A percentile compares a stretch with the other conserved stretches of the same genome.
Evolutionary conservation across 2,888 invertebrate species (phyloP).

Genomic region (Miltochrista miniata): DNA sequence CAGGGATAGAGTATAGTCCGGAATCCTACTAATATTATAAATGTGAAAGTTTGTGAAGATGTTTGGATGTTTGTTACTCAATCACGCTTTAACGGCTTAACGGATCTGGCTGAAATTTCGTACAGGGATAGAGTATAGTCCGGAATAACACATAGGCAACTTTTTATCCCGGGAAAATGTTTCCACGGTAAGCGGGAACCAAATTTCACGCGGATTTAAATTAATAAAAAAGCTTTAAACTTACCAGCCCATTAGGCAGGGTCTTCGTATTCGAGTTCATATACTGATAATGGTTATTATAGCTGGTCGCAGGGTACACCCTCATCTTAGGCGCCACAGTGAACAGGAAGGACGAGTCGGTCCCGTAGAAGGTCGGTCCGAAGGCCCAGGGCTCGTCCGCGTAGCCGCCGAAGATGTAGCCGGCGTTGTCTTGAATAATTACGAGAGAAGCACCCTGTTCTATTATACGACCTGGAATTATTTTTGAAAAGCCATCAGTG

Average conservation of each 20-base stretch:
- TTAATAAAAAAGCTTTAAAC: constrained; percentile 34
- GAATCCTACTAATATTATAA: no score
- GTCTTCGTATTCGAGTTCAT: constrained; percentile 96
- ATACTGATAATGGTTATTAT: constrained; percentile 96
- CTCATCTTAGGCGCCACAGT: constrained; percentile 91
- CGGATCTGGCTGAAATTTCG: no score
- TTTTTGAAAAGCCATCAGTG: no score
- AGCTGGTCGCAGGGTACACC: constrained; percentile 90
- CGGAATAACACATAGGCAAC: no score
- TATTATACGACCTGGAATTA: constrained; percentile 85
- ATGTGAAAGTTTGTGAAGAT: no score
- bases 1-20: no score
- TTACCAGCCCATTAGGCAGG: constrained; percentile 95
- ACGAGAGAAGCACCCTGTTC: constrained; percentile 93
- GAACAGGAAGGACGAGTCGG: constrained; percentile 92
- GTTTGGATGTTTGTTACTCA: no score
- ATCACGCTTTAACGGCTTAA: no score
- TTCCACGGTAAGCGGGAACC: no score
- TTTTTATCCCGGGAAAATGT: no score
- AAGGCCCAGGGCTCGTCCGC: constrained; percentile 91
- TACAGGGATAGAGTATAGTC: no score
- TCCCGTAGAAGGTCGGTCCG: constrained; percentile 90
- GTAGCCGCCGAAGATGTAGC: constrained; percentile 95
- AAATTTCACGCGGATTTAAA: no score
- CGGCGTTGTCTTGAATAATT: constrained; percentile 91